These are phyloP conservation scores for Trematomus bernacchii DNA, from an alignment of 2,797 vertebrate genomes.

Conservation along the genomic window DNA sequence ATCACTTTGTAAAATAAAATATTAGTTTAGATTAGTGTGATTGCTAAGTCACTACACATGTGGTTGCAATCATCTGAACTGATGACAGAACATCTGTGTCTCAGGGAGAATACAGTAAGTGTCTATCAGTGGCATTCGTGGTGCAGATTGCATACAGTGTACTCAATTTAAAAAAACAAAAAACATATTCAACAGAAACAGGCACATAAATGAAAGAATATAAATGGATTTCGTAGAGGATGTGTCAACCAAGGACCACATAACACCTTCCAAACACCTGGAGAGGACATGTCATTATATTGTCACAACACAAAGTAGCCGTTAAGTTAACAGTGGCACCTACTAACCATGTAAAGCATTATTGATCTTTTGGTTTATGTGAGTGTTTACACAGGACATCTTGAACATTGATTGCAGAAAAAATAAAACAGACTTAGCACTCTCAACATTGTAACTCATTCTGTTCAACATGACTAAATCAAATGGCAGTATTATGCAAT, in stretches of 20 bases:
- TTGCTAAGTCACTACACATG: slow-evolving; percentile 68
- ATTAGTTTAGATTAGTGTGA: slow-evolving; percentile 50
- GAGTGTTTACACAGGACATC: slow-evolving; percentile 43
- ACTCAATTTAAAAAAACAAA: slow-evolving; percentile 68
- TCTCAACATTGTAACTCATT: slow-evolving; percentile 76
- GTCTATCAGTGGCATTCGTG: slow-evolving; percentile 83
- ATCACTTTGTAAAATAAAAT: slow-evolving; percentile 68
- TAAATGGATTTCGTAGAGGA: slow-evolving; percentile 33
- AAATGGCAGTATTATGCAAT: slow-evolving; percentile 82
- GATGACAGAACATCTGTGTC: slow-evolving; percentile 71
- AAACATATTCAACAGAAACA: slow-evolving; percentile 66
- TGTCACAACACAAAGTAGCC: slow-evolving; percentile 40
- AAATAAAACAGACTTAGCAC: slow-evolving; percentile 83
- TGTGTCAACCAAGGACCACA: slow-evolving; percentile 43
- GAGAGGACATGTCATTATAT: slow-evolving; percentile 49
- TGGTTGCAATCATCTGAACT: slow-evolving; percentile 69
- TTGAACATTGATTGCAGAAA: slow-evolving; percentile 44
- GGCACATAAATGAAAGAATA: slow-evolving; percentile 60
- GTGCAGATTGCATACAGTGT: slow-evolving; percentile 87
- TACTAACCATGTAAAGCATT: slow-evolving; percentile 59
- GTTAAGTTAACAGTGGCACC: slow-evolving; percentile 37
- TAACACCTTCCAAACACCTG: slow-evolving; percentile 49
- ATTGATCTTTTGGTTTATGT: slow-evolving; percentile 69
- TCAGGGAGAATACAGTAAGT: slow-evolving; percentile 79
- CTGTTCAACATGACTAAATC: slow-evolving; percentile 75